Percentiles rank a stretch among this genome's conserved stretches.
phyloP scores from a whole-genome alignment of 2,888 invertebrate species.

The Acrobasis suavella region DNA sequence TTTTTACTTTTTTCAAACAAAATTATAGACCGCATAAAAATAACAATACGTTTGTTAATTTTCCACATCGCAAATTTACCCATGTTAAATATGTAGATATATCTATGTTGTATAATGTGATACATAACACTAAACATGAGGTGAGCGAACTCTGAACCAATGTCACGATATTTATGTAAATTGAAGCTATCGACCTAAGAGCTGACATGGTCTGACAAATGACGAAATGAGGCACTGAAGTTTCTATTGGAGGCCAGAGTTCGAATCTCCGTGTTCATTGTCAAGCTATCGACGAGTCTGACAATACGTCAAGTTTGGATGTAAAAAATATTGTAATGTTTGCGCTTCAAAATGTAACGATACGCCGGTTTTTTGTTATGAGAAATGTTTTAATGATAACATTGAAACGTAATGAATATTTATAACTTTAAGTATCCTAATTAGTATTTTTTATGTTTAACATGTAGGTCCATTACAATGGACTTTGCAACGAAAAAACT shows the following conservation, averaged over 20 bases:
- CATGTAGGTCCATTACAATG: too few relatives aligned
- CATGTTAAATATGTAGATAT: neutral
- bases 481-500: too few relatives aligned
- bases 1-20: too few relatives aligned
- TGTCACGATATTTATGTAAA: conserved; percentile 52
- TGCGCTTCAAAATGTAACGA: neutral
- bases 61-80: neutral
- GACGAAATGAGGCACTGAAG: conserved; percentile 48
- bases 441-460: too few relatives aligned
- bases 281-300: conserved; percentile 22
- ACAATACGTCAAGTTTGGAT: conserved; percentile 20
- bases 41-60: too few relatives aligned
- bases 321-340: conserved; percentile 6
- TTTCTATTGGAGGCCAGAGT: conserved; percentile 50
- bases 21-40: too few relatives aligned
- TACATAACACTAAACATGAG: conserved; percentile 29
- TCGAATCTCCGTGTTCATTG: conserved; percentile 38
- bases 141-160: conserved; percentile 45
- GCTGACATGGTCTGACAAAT: conserved; percentile 56
- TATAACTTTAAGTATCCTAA: too few relatives aligned
- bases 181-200: conserved; percentile 32
- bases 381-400: neutral
- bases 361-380: neutral
- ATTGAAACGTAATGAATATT: too few relatives aligned
- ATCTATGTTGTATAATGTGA: conserved; percentile 3